These are phyloP conservation scores for Drosophila nannoptera DNA, from an alignment of 1,140 invertebrate genomes.

Conservation along the genomic window DNA sequence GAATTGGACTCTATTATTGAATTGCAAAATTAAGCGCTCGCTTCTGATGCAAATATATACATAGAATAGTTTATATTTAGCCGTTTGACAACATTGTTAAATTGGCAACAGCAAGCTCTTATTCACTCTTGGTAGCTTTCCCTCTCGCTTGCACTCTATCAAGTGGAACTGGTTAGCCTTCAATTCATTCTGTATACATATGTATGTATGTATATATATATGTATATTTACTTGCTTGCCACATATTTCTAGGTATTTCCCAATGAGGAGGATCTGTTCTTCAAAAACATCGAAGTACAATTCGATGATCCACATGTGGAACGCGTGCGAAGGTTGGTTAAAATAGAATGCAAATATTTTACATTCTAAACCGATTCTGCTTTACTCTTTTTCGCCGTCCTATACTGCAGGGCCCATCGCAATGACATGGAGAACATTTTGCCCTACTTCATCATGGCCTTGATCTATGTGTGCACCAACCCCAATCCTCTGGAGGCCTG, in stretches of 20 bases:
- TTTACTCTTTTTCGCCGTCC: neutral
- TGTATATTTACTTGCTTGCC: neutral
- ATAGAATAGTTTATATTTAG: neutral
- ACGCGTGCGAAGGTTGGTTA: constrained; percentile 67
- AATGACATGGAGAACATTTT: constrained; percentile 87
- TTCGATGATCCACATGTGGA: constrained; percentile 76
- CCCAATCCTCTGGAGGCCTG: constrained; percentile 80
- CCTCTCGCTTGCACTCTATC: constrained; percentile 10
- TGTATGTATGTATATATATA: too few relatives aligned
- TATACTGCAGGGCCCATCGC: constrained; percentile 81
- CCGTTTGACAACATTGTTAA: neutral
- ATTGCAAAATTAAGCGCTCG: neutral
- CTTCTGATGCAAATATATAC: neutral
- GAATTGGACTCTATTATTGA: neutral
- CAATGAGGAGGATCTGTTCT: constrained; percentile 73
- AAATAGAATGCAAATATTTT: neutral
- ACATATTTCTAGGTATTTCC: constrained; percentile 61
- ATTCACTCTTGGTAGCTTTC: neutral
- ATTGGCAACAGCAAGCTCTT: neutral
- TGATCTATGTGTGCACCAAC: constrained; percentile 82
- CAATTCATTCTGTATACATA: too few relatives aligned
- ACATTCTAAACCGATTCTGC: neutral
- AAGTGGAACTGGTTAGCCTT: neutral
- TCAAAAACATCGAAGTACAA: constrained; percentile 70
- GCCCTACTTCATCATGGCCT: constrained; percentile 82